A percentile compares a stretch with the other conserved stretches of the same genome.
These are phyloP conservation scores for Chelonia mydas DNA, from an alignment of 2,797 vertebrate species.

Conservation along the genomic window DNA sequence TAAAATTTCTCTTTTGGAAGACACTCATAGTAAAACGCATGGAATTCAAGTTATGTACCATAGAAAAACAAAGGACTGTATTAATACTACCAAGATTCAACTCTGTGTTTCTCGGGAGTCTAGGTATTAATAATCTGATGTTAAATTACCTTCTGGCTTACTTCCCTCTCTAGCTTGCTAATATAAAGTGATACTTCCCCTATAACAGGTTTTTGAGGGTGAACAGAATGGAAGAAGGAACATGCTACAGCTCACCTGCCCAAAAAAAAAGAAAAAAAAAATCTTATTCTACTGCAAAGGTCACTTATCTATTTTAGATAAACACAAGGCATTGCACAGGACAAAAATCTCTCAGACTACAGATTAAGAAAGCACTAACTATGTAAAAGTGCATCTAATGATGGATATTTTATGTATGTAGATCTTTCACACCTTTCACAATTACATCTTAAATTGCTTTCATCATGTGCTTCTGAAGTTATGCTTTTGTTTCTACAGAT, in stretches of 20 bases:
- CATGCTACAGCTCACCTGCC: rapidly evolving
- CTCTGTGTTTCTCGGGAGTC: background rate
- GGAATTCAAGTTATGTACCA: background rate
- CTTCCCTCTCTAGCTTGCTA: background rate
- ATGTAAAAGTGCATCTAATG: background rate
- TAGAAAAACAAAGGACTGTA: background rate
- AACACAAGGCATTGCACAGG: background rate
- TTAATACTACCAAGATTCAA: background rate
- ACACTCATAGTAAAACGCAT: background rate
- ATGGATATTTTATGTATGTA: background rate
- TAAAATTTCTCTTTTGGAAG: background rate
- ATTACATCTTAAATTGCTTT: rapidly evolving
- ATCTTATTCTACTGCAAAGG: background rate
- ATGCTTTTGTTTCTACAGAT: background rate
- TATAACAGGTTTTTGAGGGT: background rate
- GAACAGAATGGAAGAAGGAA: background rate
- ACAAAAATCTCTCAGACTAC: background rate
- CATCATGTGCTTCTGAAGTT: background rate
- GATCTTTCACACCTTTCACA: background rate
- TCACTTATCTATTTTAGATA: background rate
- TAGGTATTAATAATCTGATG: background rate
- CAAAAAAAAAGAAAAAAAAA: background rate
- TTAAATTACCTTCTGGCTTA: background rate
- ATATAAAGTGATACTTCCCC: background rate
- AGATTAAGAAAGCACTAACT: background rate